Evolutionary conservation across 2,888 invertebrate species (phyloP), one percentile per base, ranked within the genome.

Genomic region (Caenorhabditis sp.): DNA sequence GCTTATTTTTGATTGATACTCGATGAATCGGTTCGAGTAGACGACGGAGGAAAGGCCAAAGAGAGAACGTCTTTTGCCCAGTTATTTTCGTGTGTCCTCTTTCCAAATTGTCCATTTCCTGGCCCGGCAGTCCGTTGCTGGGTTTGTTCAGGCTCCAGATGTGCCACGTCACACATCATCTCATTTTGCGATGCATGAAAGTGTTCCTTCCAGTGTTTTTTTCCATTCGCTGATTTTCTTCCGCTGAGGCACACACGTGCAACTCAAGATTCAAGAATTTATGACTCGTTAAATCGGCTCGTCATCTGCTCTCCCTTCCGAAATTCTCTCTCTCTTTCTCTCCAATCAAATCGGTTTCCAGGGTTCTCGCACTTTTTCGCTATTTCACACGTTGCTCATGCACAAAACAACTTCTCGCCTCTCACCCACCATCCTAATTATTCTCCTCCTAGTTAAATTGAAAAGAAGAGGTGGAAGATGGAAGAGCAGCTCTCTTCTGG

Each of bases 1-100:
- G 55, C 71, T 61, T 61, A 62, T 30, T 61, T 62, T 71, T 62
- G 71, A 71, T 62, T 61, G 71, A 61, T 71, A 61, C 61, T 53
- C 53, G 61, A 61, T 71, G 55, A 53, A 62, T 71, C 71, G 62
- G 37, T 68, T 46, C 46, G 65, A 56, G 65, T 63, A 53, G 27
- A 11, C 17, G 20, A 15, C 22, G n/a, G n/a, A n/a, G n/a, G n/a
- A n/a, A n/a, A n/a, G n/a, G n/a, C n/a, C n/a, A n/a, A n/a, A n/a
- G n/a, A n/a, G n/a, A 30, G 58, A 58, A 68, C 68, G 68, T 68
- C 58, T 13, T 26, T 15, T 48, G 17, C 30, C 11, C 52, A 53
- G 65, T n/a, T 55, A 53, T 65, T 50, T 52, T 26, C 11, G 20
- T 45, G 26, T 65, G 45, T 45, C 24, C 30, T 37, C 32, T 11